A percentile compares a stretch with the other conserved stretches of the same genome.
phyloP scores from a whole-genome alignment of 1,140 invertebrate species.

The Dendrolimus kikuchii region DNA sequence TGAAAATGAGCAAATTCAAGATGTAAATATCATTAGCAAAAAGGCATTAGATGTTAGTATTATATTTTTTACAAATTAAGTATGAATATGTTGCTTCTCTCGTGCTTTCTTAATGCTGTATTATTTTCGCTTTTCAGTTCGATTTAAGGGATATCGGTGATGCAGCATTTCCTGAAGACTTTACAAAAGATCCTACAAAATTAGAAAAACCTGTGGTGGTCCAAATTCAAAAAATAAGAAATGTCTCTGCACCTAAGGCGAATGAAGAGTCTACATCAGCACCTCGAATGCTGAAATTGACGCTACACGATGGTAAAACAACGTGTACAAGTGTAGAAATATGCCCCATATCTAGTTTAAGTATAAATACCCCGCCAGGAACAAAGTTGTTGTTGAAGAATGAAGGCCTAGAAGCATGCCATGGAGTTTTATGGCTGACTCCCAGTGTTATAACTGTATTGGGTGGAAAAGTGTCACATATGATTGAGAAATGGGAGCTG shows the following conservation, averaged over 20 bases:
- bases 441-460: conserved; percentile 79
- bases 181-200: conserved; percentile 74
- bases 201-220: conserved; percentile 82
- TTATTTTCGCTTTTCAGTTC: conserved; percentile 72
- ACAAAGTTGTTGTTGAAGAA: conserved; percentile 78
- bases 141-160: conserved; percentile 86
- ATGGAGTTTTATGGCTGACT: conserved; percentile 82
- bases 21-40: conserved; percentile 76
- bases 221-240: conserved; percentile 90
- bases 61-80: conserved; percentile 9
- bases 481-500: conserved; percentile 93
- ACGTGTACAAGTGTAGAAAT: conserved; percentile 85
- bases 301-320: conserved; percentile 87
- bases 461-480: conserved; percentile 85
- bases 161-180: conserved; percentile 73
- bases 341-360: conserved; percentile 77
- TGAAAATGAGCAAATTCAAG: conserved; percentile 77
- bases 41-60: conserved; percentile 83
- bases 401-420: conserved; percentile 73
- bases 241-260: conserved; percentile 90
- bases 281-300: conserved; percentile 87
- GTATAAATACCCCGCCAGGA: conserved; percentile 83
- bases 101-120: conserved; percentile 7
- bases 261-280: conserved; percentile 88
- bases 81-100: conserved; percentile 5